A percentile compares a stretch with the other conserved stretches of the same genome.
These are phyloP conservation scores for Hypolimnas misippus DNA, from an alignment of 2,888 invertebrate species.

Conservation along the genomic window DNA sequence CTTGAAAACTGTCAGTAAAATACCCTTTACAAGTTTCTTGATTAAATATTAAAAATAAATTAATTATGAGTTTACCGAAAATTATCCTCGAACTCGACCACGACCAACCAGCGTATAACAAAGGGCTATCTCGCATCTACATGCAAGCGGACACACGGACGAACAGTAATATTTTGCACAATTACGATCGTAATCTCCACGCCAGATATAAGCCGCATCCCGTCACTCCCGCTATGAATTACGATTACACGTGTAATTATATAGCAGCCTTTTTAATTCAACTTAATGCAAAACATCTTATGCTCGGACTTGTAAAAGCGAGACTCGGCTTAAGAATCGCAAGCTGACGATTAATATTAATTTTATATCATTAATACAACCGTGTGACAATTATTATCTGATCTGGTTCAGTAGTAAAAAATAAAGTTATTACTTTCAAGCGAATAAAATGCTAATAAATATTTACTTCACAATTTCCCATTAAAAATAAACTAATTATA, in stretches of 20 bases:
- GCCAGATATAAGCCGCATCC: constrained; percentile 60
- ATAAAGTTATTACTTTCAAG: no score
- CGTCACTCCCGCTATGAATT: constrained; percentile 53
- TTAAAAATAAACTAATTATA: background rate
- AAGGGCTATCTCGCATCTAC: constrained; percentile 55
- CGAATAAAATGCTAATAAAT: no score
- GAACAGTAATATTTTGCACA: constrained; percentile 72
- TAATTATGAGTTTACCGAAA: constrained; percentile 22
- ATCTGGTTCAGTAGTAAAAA: constrained; percentile 10
- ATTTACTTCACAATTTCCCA: background rate
- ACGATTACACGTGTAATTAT: constrained; percentile 51
- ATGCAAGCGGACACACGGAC: constrained; percentile 61
- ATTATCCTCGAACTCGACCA: constrained; percentile 33
- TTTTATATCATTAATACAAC: constrained; percentile 23
- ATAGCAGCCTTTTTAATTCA: constrained; percentile 47
- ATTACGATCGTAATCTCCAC: constrained; percentile 71
- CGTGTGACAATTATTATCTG: constrained; percentile 24
- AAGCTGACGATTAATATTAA: constrained; percentile 25
- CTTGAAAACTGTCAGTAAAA: no score
- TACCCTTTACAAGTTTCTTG: no score
- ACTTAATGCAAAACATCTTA: constrained; percentile 42
- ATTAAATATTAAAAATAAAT: constrained; percentile 15
- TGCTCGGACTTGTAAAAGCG: background rate
- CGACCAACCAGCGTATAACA: constrained; percentile 37
- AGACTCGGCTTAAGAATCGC: constrained; percentile 19